Conservation (phyloP, 2,113 vertebrate species). For the Siphamia tubifer region DNA sequence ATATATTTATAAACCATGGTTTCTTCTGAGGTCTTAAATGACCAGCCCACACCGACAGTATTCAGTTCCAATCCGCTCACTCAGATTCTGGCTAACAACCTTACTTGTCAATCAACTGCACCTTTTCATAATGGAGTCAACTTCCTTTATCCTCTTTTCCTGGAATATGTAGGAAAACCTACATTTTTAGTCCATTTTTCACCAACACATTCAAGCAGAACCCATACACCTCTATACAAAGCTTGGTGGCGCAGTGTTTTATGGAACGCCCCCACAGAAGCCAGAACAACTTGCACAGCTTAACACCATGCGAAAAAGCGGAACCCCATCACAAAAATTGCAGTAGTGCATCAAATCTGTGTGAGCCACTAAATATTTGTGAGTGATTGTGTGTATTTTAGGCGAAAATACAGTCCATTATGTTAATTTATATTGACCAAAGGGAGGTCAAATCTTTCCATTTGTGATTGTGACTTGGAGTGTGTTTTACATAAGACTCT, state of each 20-base stretch:
- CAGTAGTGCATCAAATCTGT: constrained; percentile 5
- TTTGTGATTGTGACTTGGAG: not conserved
- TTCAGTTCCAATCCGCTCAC: constrained; percentile 4
- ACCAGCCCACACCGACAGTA: constrained; percentile 4
- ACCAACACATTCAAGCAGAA: not conserved
- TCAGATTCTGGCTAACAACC: constrained; percentile 11
- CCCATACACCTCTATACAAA: constrained; percentile 13
- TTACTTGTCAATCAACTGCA: constrained; percentile 1
- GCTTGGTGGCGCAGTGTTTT: constrained; percentile 68
- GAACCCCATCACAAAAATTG: constrained; percentile 8
- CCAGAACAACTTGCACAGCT: constrained; percentile 38
- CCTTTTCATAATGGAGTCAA: not conserved
- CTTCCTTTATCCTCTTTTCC: not conserved
- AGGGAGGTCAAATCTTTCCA: not conserved
- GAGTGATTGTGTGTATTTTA: not conserved
- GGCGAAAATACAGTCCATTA: not conserved
- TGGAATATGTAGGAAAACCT: accelerated
- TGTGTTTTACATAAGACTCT: not conserved
- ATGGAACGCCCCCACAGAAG: constrained; percentile 67
- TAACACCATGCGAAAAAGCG: not conserved
- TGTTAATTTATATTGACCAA: not conserved
- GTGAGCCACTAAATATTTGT: not conserved
- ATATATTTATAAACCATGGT: not conserved
- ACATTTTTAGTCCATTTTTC: not conserved
- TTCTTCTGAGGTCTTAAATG: not conserved